phyloP scores from a whole-genome alignment of 2,113 vertebrate genomes.

The Pelecanus crispus region DNA sequence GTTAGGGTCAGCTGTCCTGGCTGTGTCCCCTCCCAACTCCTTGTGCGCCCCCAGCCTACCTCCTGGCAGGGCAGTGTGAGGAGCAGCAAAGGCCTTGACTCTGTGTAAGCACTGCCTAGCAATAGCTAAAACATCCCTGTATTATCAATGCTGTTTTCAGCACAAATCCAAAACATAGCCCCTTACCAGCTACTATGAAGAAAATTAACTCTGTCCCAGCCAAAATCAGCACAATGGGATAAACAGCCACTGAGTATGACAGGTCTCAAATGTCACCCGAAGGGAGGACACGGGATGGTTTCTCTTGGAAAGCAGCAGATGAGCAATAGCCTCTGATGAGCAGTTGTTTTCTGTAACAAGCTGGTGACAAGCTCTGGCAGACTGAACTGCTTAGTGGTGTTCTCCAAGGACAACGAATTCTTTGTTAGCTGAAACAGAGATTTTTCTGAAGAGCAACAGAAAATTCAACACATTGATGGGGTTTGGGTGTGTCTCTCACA shows the following conservation, averaged over 20 bases:
- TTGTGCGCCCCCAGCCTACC: not conserved
- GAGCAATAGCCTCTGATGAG: not conserved
- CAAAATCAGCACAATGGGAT: not conserved
- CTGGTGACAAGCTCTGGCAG: not conserved
- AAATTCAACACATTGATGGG: not conserved
- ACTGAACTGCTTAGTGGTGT: not conserved
- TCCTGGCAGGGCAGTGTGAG: rapidly evolving
- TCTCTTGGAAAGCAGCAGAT: not conserved
- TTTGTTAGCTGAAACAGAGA: not conserved
- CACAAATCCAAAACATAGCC: not conserved
- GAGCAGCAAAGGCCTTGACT: not conserved
- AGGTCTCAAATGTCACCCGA: not conserved
- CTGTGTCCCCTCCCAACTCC: not conserved
- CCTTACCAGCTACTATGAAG: not conserved
- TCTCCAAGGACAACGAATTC: not conserved
- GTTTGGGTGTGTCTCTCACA: not conserved
- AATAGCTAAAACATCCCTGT: not conserved
- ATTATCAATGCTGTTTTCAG: not conserved
- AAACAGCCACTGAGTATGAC: not conserved
- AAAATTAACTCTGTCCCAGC: not conserved
- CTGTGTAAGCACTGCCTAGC: not conserved
- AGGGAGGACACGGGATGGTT: not conserved
- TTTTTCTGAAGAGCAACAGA: not conserved
- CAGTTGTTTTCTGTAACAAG: not conserved
- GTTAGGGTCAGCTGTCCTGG: not conserved